Percentiles rank a stretch among this genome's conserved stretches.
phyloP scores from a whole-genome alignment of 2,113 vertebrate genomes.

The Brachyistius frenatus region DNA sequence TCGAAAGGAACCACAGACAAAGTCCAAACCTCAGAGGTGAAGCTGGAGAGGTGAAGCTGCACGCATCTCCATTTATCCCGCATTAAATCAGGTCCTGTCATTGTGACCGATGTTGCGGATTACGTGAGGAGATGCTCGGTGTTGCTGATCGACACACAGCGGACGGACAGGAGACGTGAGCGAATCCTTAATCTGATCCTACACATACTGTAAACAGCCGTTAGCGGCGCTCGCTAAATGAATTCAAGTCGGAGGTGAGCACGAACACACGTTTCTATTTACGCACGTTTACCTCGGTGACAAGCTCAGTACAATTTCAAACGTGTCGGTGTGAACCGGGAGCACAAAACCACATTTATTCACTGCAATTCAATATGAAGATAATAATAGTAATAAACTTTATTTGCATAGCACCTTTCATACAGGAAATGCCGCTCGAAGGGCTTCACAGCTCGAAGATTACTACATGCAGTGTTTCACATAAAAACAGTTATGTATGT shows the following conservation, averaged over 20 bases:
- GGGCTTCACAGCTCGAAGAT: no score
- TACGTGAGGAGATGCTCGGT: conserved; percentile 41
- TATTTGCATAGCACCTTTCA: no score
- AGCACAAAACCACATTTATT: not conserved
- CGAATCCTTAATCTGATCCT: conserved; percentile 43
- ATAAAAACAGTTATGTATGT: no score
- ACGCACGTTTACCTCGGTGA: not conserved
- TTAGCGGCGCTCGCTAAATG: not conserved
- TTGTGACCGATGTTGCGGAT: not conserved
- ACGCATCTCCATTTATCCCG: not conserved
- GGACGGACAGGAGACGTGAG: conserved; percentile 12
- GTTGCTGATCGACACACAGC: conserved; percentile 53
- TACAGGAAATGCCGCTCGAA: no score
- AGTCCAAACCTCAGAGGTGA: conserved; percentile 3
- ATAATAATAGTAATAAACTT: no score
- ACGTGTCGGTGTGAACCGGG: not conserved
- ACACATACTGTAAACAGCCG: conserved; percentile 36
- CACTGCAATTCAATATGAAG: no score
- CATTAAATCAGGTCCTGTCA: conserved; percentile 1
- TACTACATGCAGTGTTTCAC: no score
- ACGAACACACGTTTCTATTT: not conserved
- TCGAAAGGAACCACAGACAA: conserved; percentile 8
- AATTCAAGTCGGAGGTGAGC: not conserved
- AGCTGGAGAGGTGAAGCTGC: not conserved
- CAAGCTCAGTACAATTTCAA: not conserved